Conservation (phyloP, 2,888 invertebrate species). For the Luperina testacea region DNA sequence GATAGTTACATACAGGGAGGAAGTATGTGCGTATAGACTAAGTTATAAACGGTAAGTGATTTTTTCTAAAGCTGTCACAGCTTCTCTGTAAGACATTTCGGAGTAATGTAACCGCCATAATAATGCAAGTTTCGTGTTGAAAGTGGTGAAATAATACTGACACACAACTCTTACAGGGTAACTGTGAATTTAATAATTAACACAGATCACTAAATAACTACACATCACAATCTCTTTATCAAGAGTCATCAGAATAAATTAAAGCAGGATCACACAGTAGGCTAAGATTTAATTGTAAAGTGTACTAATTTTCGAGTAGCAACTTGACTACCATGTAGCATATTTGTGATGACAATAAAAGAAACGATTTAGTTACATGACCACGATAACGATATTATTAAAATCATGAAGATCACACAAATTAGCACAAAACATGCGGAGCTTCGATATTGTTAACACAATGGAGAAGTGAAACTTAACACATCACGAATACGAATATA, state of each 20-base stretch:
- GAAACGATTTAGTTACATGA: slow-evolving; percentile 8
- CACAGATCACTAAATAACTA: slow-evolving; percentile 43
- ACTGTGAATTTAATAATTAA: slow-evolving; percentile 78
- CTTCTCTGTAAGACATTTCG: slow-evolving; percentile 86
- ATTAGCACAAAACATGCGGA: slow-evolving; percentile 74
- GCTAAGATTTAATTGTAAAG: slow-evolving; percentile 10
- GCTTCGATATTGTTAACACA: slow-evolving; percentile 58
- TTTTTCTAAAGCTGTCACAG: slow-evolving; percentile 77
- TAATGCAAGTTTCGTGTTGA: slow-evolving; percentile 62
- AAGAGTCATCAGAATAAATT: slow-evolving; percentile 9
- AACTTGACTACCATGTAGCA: neutral
- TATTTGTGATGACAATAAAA: slow-evolving; percentile 23
- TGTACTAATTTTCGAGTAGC: slow-evolving; percentile 13
- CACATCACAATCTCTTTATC: slow-evolving; percentile 25
- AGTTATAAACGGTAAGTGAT: slow-evolving; percentile 9
- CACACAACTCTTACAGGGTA: slow-evolving; percentile 84
- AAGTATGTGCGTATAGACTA: slow-evolving; percentile 23
- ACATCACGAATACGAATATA: slow-evolving; percentile 13
- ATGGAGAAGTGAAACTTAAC: slow-evolving; percentile 43
- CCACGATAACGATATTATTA: slow-evolving; percentile 31
- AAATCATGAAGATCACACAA: slow-evolving; percentile 80
- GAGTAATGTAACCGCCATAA: slow-evolving; percentile 89
- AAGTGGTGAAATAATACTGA: slow-evolving; percentile 58
- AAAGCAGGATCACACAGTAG: slow-evolving; percentile 1
- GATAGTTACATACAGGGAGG: slow-evolving; percentile 33